Evolutionary conservation across 2,797 vertebrate genomes (phyloP), one percentile per base, ranked within the genome.

Genomic region (Molothrus aeneus): DNA sequence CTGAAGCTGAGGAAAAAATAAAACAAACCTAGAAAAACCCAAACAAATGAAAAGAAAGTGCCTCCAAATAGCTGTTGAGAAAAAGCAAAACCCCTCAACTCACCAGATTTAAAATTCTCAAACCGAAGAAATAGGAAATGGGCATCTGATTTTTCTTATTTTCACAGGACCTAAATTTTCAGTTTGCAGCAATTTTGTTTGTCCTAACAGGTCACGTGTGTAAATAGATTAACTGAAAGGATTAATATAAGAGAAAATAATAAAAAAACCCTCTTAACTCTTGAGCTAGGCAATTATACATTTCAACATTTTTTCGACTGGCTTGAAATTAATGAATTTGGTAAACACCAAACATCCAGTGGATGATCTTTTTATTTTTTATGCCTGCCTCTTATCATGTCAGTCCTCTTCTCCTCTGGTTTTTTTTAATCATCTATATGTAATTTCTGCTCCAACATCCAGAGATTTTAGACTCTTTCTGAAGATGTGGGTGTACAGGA

Each of bases 1-100:
- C 38, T 32, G 14, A 28, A 63, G 11, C 3, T 72, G 4, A 32
- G n/a, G 2, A 4, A 47, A 40, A 50, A 42, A 50, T 36, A 51
- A 14, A 0, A 11, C 7, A 29, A 36, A 0, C 2, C 3, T 17
- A 26, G 6, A 9, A 20, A 78, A 56, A 32, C 4, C 3, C 20
- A 32, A n/a, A 15, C 7, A 72, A 60, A n/a, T 65, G 19, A 34
- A 18, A 2, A 43, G 31, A 45, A 36, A 57, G 3, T 1, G 1
- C 9, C 5, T n/a, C 11, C 7, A 40, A 72, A 34, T 34, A 53
- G 19, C 14, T 15, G 26, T 26, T 0, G 5, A 20, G 18, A 68
- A 57, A 51, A 48, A 10, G 5, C 17, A 59, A 59, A 68, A 26
- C 8, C 2, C 8, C 1, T n/a, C 22, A 19, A 2, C 21, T 24